Evolutionary conservation across 2,113 vertebrate genomes (phyloP), one percentile per base, ranked within the genome.

Genomic region (Chlorocebus sabaeus): DNA sequence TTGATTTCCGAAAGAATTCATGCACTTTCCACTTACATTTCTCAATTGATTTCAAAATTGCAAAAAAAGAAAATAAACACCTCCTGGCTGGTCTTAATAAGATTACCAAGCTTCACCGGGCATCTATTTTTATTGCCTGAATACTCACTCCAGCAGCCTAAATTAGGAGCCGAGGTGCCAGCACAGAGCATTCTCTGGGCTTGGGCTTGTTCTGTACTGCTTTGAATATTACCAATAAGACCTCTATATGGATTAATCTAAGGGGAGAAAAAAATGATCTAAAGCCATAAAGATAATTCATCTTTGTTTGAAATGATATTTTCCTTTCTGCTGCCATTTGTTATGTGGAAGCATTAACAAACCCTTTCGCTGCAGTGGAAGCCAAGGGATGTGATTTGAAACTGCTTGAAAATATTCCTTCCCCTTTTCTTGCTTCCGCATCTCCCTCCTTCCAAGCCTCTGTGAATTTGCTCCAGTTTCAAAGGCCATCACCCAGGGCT

Each of bases 281-380:
- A 97, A 92, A 98, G 92, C 97, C 97, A 92, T 98, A 98, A 97
- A 98, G 97, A 98, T 97, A 98, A 98, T 98, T 98, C 98, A 98
- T 98, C 96, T 98, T 98, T 97, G 96, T 98, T 98, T 98, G 97
- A 98, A 98, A 98, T 94, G 98, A 55, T 96, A 96, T 97, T 98
- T 97, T 45, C 90, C 35, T 96, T 98, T 97, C 95, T 97, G 96
- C 91, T 97, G 88, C 97, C 96, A 90, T 98, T 98, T 93, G 91
- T 98, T 97, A 97, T 12, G 73, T 40, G 45, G 85, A 95, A 96
- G 93, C 81, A 82, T 95, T 91, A 64, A 97, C 97, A 92, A 59
- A 45, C 27, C 86, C 95, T 96, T 96, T 92, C 45, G 13, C 67
- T 93, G 50, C n/a, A 79, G 75, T 73, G 75, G 52, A 84, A 88